Evolutionary conservation across 2,797 vertebrate genomes (phyloP).

Genomic region (Poeciliopsis turneri): DNA sequence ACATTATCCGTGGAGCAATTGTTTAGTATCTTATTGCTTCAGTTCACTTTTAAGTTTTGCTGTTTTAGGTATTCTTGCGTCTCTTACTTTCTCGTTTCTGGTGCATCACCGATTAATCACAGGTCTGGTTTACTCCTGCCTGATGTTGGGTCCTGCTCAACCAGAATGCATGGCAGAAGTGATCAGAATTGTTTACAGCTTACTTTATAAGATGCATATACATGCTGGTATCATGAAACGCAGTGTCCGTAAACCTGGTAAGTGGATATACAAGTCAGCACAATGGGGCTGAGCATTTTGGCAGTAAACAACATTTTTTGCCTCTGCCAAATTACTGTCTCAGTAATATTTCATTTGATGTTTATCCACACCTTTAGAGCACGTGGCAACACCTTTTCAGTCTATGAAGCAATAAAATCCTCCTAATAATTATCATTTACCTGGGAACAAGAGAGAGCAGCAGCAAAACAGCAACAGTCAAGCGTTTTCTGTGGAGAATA

Average conservation of each 20-base stretch:
- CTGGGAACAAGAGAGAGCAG: background rate
- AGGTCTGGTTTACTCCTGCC: no score
- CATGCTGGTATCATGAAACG: background rate
- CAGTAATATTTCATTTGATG: background rate
- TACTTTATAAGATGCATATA: no score
- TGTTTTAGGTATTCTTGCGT: background rate
- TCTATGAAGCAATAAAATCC: background rate
- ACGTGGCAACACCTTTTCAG: background rate
- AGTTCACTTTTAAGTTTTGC: background rate
- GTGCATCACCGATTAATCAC: no score
- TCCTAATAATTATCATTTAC: background rate
- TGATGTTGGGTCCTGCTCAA: no score
- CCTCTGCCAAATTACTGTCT: background rate
- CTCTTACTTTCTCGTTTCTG: background rate
- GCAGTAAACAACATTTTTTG: background rate
- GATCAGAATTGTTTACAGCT: no score
- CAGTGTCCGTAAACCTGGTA: background rate
- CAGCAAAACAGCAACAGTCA: background rate
- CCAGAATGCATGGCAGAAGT: background rate
- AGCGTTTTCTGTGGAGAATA: background rate
- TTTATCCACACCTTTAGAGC: background rate
- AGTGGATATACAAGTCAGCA: background rate
- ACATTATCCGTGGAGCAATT: background rate
- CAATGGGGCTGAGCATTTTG: background rate
- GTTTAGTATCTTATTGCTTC: background rate